These are phyloP conservation scores for Drosophila tripunctata DNA, from an alignment of 2,888 invertebrate genomes.

Conservation along the genomic window DNA sequence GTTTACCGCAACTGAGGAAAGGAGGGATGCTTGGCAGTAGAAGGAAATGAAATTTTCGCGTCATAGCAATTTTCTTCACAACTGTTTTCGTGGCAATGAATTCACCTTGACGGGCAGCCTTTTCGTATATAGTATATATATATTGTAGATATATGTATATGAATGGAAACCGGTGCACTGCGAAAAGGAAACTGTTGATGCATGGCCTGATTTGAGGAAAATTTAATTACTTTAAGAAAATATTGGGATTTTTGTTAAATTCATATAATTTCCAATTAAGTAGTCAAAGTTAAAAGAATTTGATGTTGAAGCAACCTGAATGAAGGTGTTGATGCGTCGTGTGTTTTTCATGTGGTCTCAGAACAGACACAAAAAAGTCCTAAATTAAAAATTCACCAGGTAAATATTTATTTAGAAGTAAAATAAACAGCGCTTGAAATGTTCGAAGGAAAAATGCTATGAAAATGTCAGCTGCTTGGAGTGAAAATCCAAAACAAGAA, in stretches of 20 bases:
- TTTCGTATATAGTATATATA: too few relatives aligned
- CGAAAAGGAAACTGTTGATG: not conserved
- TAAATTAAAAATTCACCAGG: constrained; percentile 42
- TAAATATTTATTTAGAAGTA: constrained; percentile 39
- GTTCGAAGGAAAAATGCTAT: not conserved
- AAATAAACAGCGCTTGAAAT: constrained; percentile 6
- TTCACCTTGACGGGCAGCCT: constrained; percentile 15
- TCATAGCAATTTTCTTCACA: constrained; percentile 5
- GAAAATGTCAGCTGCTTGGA: not conserved
- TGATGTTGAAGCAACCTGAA: too few relatives aligned
- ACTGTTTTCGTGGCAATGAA: constrained; percentile 24
- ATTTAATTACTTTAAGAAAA: not conserved
- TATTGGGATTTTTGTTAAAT: not conserved
- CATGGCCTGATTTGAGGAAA: too few relatives aligned
- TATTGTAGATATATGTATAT: too few relatives aligned
- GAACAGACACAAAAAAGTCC: constrained; percentile 2
- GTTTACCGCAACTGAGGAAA: constrained; percentile 2
- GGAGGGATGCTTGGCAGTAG: constrained; percentile 1
- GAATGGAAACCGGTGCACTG: too few relatives aligned
- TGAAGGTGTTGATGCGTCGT: too few relatives aligned
- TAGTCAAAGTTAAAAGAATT: too few relatives aligned
- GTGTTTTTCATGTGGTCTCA: too few relatives aligned
- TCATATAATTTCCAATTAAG: not conserved
- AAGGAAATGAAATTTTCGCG: constrained; percentile 21
- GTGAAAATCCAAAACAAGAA: not conserved